Percentiles rank a stretch among this genome's conserved stretches.
phyloP scores from a whole-genome alignment of 1,140 invertebrate genomes.

The Micrasema minimum region DNA sequence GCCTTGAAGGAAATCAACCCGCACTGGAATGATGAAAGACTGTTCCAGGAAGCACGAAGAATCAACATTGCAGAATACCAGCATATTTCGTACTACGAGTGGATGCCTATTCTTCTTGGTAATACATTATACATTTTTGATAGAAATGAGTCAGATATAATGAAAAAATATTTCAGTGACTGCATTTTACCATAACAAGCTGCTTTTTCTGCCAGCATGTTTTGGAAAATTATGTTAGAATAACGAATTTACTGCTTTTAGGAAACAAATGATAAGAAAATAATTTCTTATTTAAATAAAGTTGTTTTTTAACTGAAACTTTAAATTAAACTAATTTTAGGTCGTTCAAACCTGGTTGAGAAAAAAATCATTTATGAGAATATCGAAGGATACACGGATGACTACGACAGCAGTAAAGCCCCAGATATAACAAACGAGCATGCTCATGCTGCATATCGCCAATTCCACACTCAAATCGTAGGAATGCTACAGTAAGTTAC shows the following conservation, averaged over 20 bases:
- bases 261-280: no score
- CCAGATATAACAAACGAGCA: slow-evolving; percentile 73
- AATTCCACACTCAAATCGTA: slow-evolving; percentile 64
- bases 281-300: no score
- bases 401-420: slow-evolving; percentile 74
- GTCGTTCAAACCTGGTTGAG: neutral
- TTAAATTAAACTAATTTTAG: no score
- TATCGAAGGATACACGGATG: slow-evolving; percentile 68
- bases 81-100: slow-evolving; percentile 71
- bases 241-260: no score
- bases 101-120: slow-evolving; percentile 67
- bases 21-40: slow-evolving; percentile 69
- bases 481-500: slow-evolving; percentile 54
- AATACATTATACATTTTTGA: no score
- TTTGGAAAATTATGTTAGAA: no score
- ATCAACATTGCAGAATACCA: slow-evolving; percentile 69
- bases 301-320: no score
- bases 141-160: no score
- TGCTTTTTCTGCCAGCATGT: no score
- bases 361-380: slow-evolving; percentile 3
- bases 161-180: no score
- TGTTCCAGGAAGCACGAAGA: slow-evolving; percentile 73
- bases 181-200: no score
- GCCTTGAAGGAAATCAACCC: slow-evolving; percentile 68
- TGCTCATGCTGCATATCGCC: slow-evolving; percentile 67